Percentiles rank a stretch among this genome's conserved stretches.
Evolutionary conservation across 2,888 invertebrate genomes (phyloP).

Genomic region (Tinea semifulvella): DNA sequence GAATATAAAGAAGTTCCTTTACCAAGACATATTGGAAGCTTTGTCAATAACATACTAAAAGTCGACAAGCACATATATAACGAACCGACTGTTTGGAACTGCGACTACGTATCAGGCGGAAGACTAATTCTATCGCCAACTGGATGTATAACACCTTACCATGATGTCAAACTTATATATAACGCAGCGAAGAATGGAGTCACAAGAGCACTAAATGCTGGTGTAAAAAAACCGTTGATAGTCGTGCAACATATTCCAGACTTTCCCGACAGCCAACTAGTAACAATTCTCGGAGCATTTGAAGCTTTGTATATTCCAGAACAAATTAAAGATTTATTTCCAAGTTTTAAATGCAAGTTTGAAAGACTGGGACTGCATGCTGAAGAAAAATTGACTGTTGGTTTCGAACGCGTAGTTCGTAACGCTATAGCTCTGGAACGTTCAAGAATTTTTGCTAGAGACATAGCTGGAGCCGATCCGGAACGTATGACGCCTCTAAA

Average conservation of each 20-base stretch:
- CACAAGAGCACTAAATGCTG: constrained; percentile 83
- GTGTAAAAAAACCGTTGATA: constrained; percentile 81
- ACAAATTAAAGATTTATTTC: constrained; percentile 75
- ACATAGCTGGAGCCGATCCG: constrained; percentile 81
- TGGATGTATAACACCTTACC: constrained; percentile 74
- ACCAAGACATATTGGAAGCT: constrained; percentile 46
- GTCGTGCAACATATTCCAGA: constrained; percentile 72
- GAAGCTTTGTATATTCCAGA: constrained; percentile 88
- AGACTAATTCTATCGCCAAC: constrained; percentile 79
- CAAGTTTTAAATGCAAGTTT: constrained; percentile 66
- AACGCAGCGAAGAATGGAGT: constrained; percentile 83
- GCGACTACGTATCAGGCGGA: constrained; percentile 69
- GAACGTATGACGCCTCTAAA: constrained; percentile 87
- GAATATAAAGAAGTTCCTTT: constrained; percentile 49
- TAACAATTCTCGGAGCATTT: constrained; percentile 85
- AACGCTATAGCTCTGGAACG: constrained; percentile 72
- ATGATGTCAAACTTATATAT: constrained; percentile 46
- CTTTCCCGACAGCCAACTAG: constrained; percentile 80
- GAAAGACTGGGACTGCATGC: constrained; percentile 69
- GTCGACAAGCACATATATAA: constrained; percentile 47
- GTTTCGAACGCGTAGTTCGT: constrained; percentile 64
- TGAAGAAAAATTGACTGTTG: constrained; percentile 61
- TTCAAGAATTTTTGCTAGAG: constrained; percentile 65
- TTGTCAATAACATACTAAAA: constrained; percentile 34
- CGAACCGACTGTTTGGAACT: constrained; percentile 68